Conservation (phyloP, 2,113 vertebrate genomes). For the Halichoeres trimaculatus region DNA sequence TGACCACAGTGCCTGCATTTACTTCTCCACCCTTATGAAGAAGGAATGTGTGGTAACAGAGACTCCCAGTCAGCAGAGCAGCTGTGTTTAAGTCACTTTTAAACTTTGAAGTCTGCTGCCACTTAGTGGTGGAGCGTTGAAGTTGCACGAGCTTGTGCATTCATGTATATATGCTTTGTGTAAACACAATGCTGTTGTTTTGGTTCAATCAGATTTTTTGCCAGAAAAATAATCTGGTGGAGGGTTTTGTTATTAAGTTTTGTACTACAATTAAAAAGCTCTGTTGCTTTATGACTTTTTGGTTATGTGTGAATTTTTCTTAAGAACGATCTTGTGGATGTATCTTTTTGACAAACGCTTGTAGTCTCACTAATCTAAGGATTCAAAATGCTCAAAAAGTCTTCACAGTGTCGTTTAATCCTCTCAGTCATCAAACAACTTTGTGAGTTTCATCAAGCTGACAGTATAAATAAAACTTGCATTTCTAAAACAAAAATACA, state of each 20-base stretch:
- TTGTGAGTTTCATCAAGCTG: constrained; percentile 2
- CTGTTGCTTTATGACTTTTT: background rate
- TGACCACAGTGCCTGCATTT: constrained; percentile 60
- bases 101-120: constrained; percentile 48
- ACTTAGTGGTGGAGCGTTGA: constrained; percentile 44
- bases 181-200: background rate
- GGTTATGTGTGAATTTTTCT: background rate
- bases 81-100: constrained; percentile 3
- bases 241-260: constrained; percentile 7
- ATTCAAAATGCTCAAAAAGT: constrained; percentile 9
- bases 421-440: constrained; percentile 12
- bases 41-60: constrained; percentile 66
- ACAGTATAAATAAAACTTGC: constrained; percentile 48
- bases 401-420: constrained; percentile 49
- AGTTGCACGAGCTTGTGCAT: background rate
- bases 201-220: background rate
- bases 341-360: background rate
- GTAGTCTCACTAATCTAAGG: background rate
- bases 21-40: constrained; percentile 57
- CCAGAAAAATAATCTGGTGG: background rate
- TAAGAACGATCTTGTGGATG: no score
- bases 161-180: background rate
- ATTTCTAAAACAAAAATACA: constrained; percentile 43
- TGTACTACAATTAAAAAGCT: constrained; percentile 21
- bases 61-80: constrained; percentile 22